A percentile compares a stretch with the other conserved stretches of the same genome.
These are phyloP conservation scores for Lithophane leautieri DNA, from an alignment of 2,888 invertebrate genomes.

Conservation along the genomic window DNA sequence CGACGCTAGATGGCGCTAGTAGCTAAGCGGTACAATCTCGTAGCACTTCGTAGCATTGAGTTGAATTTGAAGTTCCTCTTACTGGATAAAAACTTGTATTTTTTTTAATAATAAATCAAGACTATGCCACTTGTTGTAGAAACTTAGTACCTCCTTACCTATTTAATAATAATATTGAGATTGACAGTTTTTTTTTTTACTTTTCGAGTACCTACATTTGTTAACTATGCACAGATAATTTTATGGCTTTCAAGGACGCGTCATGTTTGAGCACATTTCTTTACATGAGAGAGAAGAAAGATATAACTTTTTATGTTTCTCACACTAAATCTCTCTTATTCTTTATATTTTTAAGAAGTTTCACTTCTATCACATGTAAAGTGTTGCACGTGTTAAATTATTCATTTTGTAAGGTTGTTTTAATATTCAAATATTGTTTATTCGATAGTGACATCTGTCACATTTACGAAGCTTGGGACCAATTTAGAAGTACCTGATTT, in stretches of 20 bases:
- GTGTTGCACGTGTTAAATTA: too few species aligned
- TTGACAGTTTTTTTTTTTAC: not conserved
- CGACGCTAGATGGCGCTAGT: constrained; percentile 82
- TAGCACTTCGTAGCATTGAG: constrained; percentile 28
- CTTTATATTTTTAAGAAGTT: not conserved
- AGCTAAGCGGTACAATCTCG: constrained; percentile 4
- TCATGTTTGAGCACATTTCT: too few species aligned
- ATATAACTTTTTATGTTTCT: too few species aligned
- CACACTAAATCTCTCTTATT: too few species aligned
- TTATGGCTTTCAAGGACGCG: not conserved
- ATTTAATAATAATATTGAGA: not conserved
- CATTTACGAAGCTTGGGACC: too few species aligned
- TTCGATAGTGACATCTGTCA: too few species aligned
- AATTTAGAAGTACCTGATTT: too few species aligned
- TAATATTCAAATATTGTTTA: too few species aligned
- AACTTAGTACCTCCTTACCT: not conserved
- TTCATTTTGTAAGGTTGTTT: too few species aligned
- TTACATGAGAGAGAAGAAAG: too few species aligned
- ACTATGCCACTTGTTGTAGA: not conserved
- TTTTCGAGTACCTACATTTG: too few species aligned
- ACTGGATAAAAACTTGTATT: not conserved
- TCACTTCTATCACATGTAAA: not conserved
- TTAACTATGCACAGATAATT: not conserved
- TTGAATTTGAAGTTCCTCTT: constrained; percentile 11
- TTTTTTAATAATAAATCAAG: not conserved